Conservation (phyloP, 2,888 invertebrate species). For the Ecliptopera silaceata region DNA sequence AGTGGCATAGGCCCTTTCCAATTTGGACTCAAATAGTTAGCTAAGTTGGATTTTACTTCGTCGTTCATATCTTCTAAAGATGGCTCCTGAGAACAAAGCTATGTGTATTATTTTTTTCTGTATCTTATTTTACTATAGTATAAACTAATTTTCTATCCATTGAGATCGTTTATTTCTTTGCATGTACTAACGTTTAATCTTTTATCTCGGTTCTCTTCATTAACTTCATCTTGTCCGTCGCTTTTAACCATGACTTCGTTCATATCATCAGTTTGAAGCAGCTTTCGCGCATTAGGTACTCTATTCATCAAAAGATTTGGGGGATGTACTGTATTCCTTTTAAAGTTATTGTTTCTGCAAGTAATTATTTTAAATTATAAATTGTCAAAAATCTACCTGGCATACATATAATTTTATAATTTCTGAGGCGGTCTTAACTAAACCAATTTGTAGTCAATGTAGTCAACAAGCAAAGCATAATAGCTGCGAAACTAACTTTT, state of each 20-base stretch:
- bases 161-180: too few relatives aligned
- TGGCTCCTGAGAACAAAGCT: neutral
- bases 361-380: too few relatives aligned
- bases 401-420: too few relatives aligned
- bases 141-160: too few relatives aligned
- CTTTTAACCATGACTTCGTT: slow-evolving; percentile 52
- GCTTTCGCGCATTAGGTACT: slow-evolving; percentile 44
- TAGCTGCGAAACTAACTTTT: too few relatives aligned
- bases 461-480: too few relatives aligned
- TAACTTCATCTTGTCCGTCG: slow-evolving; percentile 50
- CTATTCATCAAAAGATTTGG: slow-evolving; percentile 14
- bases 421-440: too few relatives aligned
- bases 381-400: too few relatives aligned
- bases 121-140: neutral
- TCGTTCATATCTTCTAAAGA: neutral
- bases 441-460: too few relatives aligned
- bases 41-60: slow-evolving; percentile 23
- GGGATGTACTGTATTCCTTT: slow-evolving; percentile 1
- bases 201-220: slow-evolving; percentile 48
- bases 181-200: slow-evolving; percentile 38
- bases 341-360: slow-evolving; percentile 35
- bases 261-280: slow-evolving; percentile 57
- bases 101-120: neutral
- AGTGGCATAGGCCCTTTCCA: slow-evolving; percentile 69
- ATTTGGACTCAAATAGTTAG: slow-evolving; percentile 52